These are phyloP conservation scores for Aporrectodea caliginosa DNA, from an alignment of 1,140 invertebrate species.

Conservation along the genomic window DNA sequence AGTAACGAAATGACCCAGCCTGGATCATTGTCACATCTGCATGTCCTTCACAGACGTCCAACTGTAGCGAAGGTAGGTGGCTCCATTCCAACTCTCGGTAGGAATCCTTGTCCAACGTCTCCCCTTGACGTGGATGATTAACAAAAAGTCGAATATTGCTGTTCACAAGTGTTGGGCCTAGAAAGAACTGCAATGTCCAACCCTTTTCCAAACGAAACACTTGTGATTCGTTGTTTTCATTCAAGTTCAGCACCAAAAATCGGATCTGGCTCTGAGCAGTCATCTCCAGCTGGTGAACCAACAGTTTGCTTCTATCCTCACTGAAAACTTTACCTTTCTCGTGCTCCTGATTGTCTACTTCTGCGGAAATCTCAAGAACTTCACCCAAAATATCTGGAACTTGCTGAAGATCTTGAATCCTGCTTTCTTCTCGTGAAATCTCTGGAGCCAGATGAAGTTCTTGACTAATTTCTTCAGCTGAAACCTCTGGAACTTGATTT, in stretches of 20 bases:
- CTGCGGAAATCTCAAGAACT: no score
- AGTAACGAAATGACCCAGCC: conserved; percentile 75
- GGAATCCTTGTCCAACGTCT: conserved; percentile 47
- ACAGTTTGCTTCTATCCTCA: no score
- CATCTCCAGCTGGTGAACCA: no score
- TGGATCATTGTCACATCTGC: conserved; percentile 62
- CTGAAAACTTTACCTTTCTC: no score
- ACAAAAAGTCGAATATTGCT: conserved; percentile 71
- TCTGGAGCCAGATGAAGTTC: no score
- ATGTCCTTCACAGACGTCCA: conserved; percentile 65
- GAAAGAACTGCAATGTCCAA: conserved; percentile 69
- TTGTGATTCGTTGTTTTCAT: background rate
- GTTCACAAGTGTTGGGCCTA: conserved; percentile 78
- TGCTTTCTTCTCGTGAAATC: no score
- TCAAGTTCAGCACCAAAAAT: background rate
- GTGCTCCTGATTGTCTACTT: no score
- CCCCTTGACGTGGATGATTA: conserved; percentile 68
- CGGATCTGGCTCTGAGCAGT: background rate
- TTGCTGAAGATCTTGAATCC: no score
- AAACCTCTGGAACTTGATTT: no score
- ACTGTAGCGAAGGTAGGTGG: conserved; percentile 53
- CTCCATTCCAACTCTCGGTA: conserved; percentile 57
- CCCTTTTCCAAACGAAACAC: background rate
- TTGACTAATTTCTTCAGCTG: no score
- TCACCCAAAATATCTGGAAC: no score